Percentiles rank a stretch among this genome's conserved stretches.
phyloP scores from a whole-genome alignment of 2,888 invertebrate species.

The Lissocephala sabroskyi region DNA sequence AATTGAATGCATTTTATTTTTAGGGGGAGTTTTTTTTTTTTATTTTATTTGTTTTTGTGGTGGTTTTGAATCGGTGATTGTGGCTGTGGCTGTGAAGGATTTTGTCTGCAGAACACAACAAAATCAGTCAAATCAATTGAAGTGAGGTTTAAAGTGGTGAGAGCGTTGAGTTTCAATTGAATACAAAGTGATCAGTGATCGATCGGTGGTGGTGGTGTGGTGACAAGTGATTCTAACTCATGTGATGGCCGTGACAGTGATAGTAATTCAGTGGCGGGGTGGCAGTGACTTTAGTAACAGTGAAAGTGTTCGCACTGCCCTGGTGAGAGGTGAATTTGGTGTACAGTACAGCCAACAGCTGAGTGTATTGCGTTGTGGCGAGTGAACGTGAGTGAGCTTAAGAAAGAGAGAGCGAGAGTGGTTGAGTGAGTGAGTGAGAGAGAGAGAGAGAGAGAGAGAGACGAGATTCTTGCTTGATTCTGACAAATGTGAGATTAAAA shows the following conservation, averaged over 20 bases:
- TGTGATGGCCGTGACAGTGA: constrained; percentile 42
- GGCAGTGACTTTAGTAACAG: constrained; percentile 17
- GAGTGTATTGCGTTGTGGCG: too few species aligned
- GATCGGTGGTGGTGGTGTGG: constrained; percentile 20
- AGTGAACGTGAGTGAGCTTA: neutral
- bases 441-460: neutral
- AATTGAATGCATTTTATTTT: constrained; percentile 31
- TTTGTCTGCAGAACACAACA: neutral
- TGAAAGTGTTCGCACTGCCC: constrained; percentile 37
- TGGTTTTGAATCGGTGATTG: too few species aligned
- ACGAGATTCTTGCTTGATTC: too few species aligned
- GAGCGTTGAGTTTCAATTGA: too few species aligned
- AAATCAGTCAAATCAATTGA: constrained; percentile 1
- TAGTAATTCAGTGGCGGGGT: constrained; percentile 19
- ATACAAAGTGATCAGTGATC: constrained; percentile 27
- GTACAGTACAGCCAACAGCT: too few species aligned
- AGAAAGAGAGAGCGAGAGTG: neutral
- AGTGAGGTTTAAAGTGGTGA: constrained; percentile 27
- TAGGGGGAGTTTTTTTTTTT: too few species aligned
- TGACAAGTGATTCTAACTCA: constrained; percentile 20
- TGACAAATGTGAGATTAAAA: too few species aligned
- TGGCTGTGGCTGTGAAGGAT: constrained; percentile 22
- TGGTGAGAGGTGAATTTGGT: constrained; percentile 17
- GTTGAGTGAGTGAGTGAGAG: constrained; percentile 8
- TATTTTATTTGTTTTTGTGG: too few species aligned